Conservation (phyloP, 53 echinoderm and acorn worm genomes). For the Apostichopus leukothele region DNA sequence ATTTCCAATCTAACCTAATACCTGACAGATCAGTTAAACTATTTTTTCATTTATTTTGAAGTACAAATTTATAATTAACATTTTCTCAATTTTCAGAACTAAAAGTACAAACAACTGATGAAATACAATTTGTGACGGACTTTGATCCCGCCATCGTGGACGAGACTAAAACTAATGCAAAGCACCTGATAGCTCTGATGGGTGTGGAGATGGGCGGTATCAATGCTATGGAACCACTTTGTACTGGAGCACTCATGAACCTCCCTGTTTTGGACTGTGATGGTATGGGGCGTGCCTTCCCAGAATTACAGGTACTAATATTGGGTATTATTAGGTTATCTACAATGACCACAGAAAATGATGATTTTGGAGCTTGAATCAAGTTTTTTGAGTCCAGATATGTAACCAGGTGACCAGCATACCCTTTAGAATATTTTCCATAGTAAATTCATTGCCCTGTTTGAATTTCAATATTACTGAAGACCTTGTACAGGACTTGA, state of each 20-base stretch:
- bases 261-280: slow-evolving; percentile 85
- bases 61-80: background rate
- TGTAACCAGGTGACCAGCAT: too few relatives aligned
- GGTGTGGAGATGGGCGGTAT: slow-evolving; percentile 7
- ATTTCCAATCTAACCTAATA: too few relatives aligned
- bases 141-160: slow-evolving; percentile 7
- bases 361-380: too few relatives aligned
- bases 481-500: too few relatives aligned
- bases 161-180: slow-evolving; percentile 7
- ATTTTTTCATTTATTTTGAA: too few relatives aligned
- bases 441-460: too few relatives aligned
- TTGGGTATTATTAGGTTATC: slow-evolving; percentile 2
- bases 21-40: too few relatives aligned
- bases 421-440: too few relatives aligned
- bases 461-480: too few relatives aligned
- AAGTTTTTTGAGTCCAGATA: too few relatives aligned
- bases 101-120: slow-evolving; percentile 5
- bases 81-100: slow-evolving; percentile 6
- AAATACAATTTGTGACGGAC: slow-evolving; percentile 13
- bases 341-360: background rate
- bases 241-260: slow-evolving; percentile 54
- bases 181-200: background rate
- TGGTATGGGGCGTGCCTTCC: slow-evolving; percentile 90
- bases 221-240: slow-evolving; percentile 58
- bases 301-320: slow-evolving; percentile 69